phyloP scores from a whole-genome alignment of 1,140 invertebrate species.

The Pemphigus obesinymphae region DNA sequence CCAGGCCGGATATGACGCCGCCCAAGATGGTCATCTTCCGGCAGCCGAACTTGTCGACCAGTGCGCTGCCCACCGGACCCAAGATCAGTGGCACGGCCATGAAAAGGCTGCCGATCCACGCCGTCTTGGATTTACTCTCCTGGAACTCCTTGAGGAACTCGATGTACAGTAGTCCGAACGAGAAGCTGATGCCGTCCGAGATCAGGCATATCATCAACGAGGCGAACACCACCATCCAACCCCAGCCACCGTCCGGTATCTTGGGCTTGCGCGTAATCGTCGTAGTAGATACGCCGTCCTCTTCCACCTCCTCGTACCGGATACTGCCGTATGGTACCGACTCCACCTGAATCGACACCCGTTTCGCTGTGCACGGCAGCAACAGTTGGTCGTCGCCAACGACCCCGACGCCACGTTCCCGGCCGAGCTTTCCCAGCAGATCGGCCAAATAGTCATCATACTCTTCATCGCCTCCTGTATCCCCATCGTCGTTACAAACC shows the following conservation, averaged over 20 bases:
- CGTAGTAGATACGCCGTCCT: background rate
- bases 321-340: background rate
- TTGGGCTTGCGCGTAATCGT: conserved; percentile 51
- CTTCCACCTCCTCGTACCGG: background rate
- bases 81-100: conserved; percentile 81
- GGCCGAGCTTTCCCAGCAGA: background rate
- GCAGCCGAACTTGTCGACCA: conserved; percentile 85
- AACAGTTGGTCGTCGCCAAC: background rate
- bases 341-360: conserved; percentile 6
- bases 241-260: conserved; percentile 70
- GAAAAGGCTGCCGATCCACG: conserved; percentile 83
- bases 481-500: background rate
- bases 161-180: conserved; percentile 83
- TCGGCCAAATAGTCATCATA: conserved; percentile 5
- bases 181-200: conserved; percentile 93
- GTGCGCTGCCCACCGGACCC: conserved; percentile 77
- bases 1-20: conserved; percentile 67
- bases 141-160: conserved; percentile 82
- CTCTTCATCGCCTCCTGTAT: background rate
- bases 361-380: background rate
- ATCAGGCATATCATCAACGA: conserved; percentile 83
- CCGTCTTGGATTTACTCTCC: conserved; percentile 73
- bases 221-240: conserved; percentile 82
- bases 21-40: conserved; percentile 51
- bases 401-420: background rate